A percentile compares a stretch with the other conserved stretches of the same genome.
Evolutionary conservation across 2,888 invertebrate genomes (phyloP).

Genomic region (Silvanus unidentatus): DNA sequence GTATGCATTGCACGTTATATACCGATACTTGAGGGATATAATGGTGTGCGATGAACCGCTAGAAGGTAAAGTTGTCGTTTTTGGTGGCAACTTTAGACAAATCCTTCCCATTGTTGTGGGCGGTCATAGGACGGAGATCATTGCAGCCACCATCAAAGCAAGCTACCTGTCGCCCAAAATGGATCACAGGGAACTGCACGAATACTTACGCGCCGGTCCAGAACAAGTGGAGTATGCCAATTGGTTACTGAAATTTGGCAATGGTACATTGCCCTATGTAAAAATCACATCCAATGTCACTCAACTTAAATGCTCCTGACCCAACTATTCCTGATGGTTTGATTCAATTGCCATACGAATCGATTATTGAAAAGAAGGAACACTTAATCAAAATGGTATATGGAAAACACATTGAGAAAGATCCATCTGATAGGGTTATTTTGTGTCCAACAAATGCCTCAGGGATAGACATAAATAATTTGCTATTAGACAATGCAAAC

Average conservation of each 20-base stretch:
- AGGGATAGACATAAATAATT: slow-evolving; percentile 8
- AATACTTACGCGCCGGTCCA: too few species aligned
- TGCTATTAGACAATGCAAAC: slow-evolving; percentile 3
- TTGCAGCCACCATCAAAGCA: too few species aligned
- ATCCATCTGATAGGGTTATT: slow-evolving; percentile 5
- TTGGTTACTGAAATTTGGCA: slow-evolving; percentile 12
- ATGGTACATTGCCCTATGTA: slow-evolving; percentile 5
- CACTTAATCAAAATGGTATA: slow-evolving; percentile 6
- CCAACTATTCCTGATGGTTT: slow-evolving; percentile 8
- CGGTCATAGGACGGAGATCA: slow-evolving; percentile 9
- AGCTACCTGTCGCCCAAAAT: too few species aligned
- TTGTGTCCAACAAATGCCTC: slow-evolving; percentile 10
- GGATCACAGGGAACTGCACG: too few species aligned
- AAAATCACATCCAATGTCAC: not conserved
- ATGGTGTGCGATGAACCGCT: slow-evolving; percentile 2
- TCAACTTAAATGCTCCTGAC: too few species aligned
- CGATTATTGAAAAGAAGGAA: not conserved
- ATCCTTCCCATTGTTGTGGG: slow-evolving; percentile 15
- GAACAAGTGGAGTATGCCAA: not conserved
- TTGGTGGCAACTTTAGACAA: slow-evolving; percentile 24
- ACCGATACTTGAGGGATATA: slow-evolving; percentile 11
- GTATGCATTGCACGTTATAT: slow-evolving; percentile 11
- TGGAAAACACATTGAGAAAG: not conserved
- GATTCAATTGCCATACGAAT: slow-evolving; percentile 11
- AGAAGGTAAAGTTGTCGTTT: slow-evolving; percentile 16